phyloP scores from a whole-genome alignment of 1,140 invertebrate species.

The Tetramorium simillimum region DNA sequence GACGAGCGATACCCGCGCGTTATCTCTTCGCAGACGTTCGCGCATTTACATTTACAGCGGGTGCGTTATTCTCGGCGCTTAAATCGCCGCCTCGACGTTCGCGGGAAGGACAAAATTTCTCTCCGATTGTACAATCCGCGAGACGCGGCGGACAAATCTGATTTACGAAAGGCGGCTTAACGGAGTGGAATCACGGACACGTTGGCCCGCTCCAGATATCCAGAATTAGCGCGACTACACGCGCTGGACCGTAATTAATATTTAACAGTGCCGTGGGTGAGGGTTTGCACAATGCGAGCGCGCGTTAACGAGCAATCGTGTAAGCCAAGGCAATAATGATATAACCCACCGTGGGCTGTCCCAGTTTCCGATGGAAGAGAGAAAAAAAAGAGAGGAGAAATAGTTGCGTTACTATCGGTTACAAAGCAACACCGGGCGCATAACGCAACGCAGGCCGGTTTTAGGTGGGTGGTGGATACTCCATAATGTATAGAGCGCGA shows the following conservation, averaged over 20 bases:
- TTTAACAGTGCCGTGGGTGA: conserved; percentile 52
- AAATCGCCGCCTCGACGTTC: not conserved
- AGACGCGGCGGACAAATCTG: not conserved
- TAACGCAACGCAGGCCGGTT: conserved; percentile 31
- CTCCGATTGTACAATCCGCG: not conserved
- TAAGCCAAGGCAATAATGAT: conserved; percentile 35
- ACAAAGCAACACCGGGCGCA: not conserved
- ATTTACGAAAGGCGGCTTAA: conserved; percentile 15
- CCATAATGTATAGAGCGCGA: conserved; percentile 34
- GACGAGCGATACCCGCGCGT: conserved; percentile 12
- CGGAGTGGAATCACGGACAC: not conserved
- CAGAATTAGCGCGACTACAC: not conserved
- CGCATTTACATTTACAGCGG: conserved; percentile 31
- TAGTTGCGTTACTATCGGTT: conserved; percentile 46
- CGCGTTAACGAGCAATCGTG: conserved; percentile 38
- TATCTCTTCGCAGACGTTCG: not conserved
- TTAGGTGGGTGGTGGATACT: conserved; percentile 49
- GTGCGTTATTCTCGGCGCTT: not conserved
- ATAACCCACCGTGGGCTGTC: conserved; percentile 46
- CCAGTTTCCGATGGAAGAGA: conserved; percentile 40
- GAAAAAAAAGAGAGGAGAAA: conserved; percentile 13
- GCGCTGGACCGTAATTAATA: conserved; percentile 26
- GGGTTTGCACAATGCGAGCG: conserved; percentile 33
- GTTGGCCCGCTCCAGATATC: not conserved
- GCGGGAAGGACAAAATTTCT: not conserved